Percentiles rank a stretch among this genome's conserved stretches.
phyloP scores from a whole-genome alignment of 2,888 invertebrate species.

The Metellina segmentata region DNA sequence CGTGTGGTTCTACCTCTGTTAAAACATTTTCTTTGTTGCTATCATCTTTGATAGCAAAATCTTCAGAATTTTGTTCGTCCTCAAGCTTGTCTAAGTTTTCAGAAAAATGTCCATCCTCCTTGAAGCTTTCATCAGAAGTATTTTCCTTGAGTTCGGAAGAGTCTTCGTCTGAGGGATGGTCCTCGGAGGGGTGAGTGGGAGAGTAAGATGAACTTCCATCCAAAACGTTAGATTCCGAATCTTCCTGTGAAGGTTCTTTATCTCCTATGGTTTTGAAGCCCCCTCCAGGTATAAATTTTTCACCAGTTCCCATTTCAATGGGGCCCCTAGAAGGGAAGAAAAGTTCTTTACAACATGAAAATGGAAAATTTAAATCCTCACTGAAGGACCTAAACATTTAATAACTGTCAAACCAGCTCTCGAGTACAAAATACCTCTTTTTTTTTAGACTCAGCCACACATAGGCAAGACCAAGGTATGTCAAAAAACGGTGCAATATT shows the following conservation, averaged over 20 bases:
- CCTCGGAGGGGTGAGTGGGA: constrained; percentile 45
- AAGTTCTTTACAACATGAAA: not conserved
- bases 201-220: constrained; percentile 42
- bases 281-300: constrained; percentile 78
- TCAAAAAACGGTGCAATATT: too few relatives aligned
- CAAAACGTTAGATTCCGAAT: not conserved
- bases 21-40: not conserved
- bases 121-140: not conserved
- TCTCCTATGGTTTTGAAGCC: constrained; percentile 75
- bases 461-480: too few relatives aligned
- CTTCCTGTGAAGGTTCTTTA: constrained; percentile 8
- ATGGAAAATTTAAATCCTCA: not conserved
- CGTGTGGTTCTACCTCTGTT: not conserved
- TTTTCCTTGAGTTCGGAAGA: not conserved
- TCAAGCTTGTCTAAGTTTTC: not conserved
- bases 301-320: constrained; percentile 78
- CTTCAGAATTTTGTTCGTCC: not conserved
- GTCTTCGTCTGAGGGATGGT: not conserved
- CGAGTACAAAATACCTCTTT: too few relatives aligned
- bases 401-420: too few relatives aligned
- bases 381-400: too few relatives aligned
- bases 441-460: too few relatives aligned
- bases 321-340: constrained; percentile 75
- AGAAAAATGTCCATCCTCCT: too few relatives aligned
- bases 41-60: not conserved